phyloP scores from a whole-genome alignment of 2,888 invertebrate species.

The Salpingus planirostris region DNA sequence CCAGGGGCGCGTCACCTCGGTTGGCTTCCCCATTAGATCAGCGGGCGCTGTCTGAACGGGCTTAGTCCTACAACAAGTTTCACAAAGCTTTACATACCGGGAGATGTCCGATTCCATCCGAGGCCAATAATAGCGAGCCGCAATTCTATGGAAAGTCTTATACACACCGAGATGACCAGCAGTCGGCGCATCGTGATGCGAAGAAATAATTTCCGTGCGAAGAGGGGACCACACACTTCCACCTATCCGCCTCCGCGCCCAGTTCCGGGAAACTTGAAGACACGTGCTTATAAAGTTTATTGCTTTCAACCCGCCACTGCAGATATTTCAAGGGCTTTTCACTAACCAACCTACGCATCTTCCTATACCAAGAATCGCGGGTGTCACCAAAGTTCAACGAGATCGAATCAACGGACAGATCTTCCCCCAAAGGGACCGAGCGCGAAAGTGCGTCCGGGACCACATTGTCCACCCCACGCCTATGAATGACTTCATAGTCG shows the following conservation, averaged over 20 bases:
- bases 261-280: conserved; percentile 1
- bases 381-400: not conserved
- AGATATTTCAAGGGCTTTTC: not conserved
- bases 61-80: not conserved
- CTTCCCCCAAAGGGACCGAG: not conserved
- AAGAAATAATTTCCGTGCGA: not conserved
- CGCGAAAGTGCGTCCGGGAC: not conserved
- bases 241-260: not conserved
- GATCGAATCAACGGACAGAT: not conserved
- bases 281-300: not conserved
- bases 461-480: not conserved
- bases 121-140: not conserved
- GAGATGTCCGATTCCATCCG: not conserved
- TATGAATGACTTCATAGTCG: not conserved
- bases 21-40: not conserved
- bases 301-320: not conserved
- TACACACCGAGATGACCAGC: not conserved
- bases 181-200: not conserved
- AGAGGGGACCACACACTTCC: not conserved
- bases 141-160: not conserved
- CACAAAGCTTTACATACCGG: not conserved
- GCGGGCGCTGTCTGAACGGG: conserved; percentile 1
- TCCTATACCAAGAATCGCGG: not conserved
- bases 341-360: not conserved
- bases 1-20: not conserved